Evolutionary conservation across 2,888 invertebrate species (phyloP), one percentile per base, ranked within the genome.

Genomic region (Craniophora ligustri): DNA sequence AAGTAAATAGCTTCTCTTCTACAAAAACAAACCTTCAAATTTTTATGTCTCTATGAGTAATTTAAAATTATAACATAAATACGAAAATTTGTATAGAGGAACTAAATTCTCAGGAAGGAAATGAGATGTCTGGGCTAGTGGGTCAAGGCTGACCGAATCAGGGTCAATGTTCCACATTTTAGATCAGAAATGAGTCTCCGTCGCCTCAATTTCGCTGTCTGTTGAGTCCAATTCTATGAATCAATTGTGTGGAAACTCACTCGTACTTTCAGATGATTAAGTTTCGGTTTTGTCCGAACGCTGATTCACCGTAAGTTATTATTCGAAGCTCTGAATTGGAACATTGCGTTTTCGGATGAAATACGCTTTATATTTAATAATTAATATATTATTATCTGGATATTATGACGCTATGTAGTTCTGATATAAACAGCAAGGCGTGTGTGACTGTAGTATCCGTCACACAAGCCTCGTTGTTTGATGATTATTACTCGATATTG

Each of bases 171-270:
- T 49, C 39, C 40, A 18, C 18, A 21, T 32, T 64, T 36, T 35
- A 14, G 65, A 41, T 53, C 32, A 31, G 31, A 38, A 55, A 44
- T 44, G 40, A 40, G 13, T 31, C n/a, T n/a, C n/a, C 30, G 51
- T 67, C 30, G 2, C 13, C 2, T 13, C 35, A 55, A 51, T 66
- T 59, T 41, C 44, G 34, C 14, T 8, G 39, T 40, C 23, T 32
- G 5, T n/a, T 65, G 36, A 44, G 31, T 40, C 53, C 54, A 51
- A 31, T 58, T 44, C 55, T 67, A 42, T 72, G 70, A 68, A 59
- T 72, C 62, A 62, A 50, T 44, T 47, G 54, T 16, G 19, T 50
- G 32, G 49, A 50, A 61, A 46, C 26, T 26, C 26, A 26, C n/a
- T 26, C 26, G n/a, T 26, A 19, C 35, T 54, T 44, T 36, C n/a